Conservation (phyloP, 1,140 invertebrate genomes). For the Myzus persicae region DNA sequence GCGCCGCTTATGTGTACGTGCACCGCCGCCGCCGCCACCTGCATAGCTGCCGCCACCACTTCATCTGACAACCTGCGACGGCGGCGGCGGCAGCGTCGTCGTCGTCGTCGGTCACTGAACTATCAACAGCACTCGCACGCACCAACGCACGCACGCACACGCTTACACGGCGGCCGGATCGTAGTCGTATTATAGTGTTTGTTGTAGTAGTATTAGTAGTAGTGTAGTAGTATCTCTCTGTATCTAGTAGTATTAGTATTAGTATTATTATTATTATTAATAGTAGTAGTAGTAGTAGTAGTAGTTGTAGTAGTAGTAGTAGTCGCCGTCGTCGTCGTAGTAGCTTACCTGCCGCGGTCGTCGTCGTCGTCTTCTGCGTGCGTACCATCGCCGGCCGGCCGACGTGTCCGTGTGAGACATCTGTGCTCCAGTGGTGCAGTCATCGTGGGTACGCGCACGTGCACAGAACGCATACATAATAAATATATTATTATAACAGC, state of each 20-base stretch:
- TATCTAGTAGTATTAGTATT: neutral
- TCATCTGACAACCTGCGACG: constrained; percentile 55
- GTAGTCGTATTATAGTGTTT: neutral
- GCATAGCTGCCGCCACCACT: constrained; percentile 24
- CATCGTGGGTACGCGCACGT: neutral
- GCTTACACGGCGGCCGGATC: neutral
- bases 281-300: neutral
- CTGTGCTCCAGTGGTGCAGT: neutral
- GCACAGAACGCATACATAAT: neutral
- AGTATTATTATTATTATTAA: neutral
- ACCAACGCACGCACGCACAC: neutral
- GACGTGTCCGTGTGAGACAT: constrained; percentile 40
- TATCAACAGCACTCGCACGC: constrained; percentile 49
- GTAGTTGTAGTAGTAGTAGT: neutral
- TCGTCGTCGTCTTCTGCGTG: constrained; percentile 44
- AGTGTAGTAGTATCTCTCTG: neutral
- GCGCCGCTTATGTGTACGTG: neutral
- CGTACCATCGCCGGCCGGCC: constrained; percentile 48
- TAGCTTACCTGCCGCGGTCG: constrained; percentile 57
- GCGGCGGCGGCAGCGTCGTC: constrained; percentile 11
- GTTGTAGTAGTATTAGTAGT: neutral
- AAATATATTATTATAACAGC: neutral
- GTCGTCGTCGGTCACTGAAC: constrained; percentile 51
- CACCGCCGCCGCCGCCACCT: neutral
- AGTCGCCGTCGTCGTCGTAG: neutral